Evolutionary conservation across 1,140 invertebrate species (phyloP).

Genomic region (Ptiloglossa arizonensis): DNA sequence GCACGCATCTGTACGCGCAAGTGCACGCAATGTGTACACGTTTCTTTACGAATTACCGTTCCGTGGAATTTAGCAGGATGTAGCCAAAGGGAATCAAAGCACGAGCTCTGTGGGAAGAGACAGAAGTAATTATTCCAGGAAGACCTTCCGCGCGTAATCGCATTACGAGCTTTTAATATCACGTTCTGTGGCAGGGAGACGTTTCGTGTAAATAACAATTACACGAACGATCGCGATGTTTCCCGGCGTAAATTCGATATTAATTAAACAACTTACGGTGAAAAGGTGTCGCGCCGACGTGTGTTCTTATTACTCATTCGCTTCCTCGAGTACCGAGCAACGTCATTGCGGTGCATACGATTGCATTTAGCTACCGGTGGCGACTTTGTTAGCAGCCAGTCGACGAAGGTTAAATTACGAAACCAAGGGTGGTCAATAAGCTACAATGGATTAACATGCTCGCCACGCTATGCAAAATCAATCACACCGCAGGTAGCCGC

Average conservation of each 20-base stretch:
- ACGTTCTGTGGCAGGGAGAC: background rate
- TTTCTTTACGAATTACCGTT: slow-evolving; percentile 19
- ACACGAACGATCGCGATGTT: background rate
- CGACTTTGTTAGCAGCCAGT: background rate
- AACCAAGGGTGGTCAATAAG: background rate
- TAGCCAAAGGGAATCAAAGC: slow-evolving; percentile 38
- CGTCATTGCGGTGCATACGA: background rate
- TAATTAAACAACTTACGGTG: slow-evolving; percentile 31
- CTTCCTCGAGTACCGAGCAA: background rate
- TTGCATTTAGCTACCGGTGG: background rate
- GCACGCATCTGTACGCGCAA: slow-evolving; percentile 49
- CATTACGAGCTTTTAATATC: background rate
- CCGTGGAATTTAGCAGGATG: slow-evolving; percentile 2
- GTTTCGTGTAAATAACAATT: background rate
- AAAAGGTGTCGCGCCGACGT: background rate
- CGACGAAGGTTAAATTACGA: background rate
- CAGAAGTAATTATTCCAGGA: slow-evolving; percentile 15
- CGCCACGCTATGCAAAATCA: background rate
- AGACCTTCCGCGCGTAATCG: background rate
- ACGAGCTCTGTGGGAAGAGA: background rate
- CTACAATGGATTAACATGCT: background rate
- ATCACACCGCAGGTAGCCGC: slow-evolving; percentile 2
- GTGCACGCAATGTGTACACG: slow-evolving; percentile 39
- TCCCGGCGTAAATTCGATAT: background rate
- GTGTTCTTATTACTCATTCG: background rate